These are phyloP conservation scores for Drosophila multiciliata DNA, from an alignment of 2,888 invertebrate species.

Conservation along the genomic window DNA sequence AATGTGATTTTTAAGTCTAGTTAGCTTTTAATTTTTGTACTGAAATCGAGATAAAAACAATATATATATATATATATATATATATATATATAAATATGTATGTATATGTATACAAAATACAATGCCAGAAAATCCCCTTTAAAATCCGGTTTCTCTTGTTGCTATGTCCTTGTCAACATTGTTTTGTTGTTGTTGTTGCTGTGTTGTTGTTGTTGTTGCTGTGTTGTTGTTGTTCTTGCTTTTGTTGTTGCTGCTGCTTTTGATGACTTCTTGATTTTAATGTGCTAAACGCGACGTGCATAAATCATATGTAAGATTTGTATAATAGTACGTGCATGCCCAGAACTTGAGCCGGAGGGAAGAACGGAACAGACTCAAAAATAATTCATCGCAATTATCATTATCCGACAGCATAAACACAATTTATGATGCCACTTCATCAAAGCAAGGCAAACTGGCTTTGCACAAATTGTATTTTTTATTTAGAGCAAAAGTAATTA, in stretches of 20 bases:
- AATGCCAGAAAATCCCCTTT: conserved; percentile 27
- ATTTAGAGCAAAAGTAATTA: not conserved
- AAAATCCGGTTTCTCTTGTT: conserved; percentile 69
- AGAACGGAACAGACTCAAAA: conserved; percentile 10
- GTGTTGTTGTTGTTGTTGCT: conserved; percentile 18
- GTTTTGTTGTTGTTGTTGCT: conserved; percentile 12
- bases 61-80: not conserved
- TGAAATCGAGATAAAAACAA: conserved; percentile 26
- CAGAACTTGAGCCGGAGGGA: conserved; percentile 28
- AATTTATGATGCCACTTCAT: conserved; percentile 25
- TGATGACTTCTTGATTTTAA: conserved; percentile 46
- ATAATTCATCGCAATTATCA: conserved; percentile 40
- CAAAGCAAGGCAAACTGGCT: conserved; percentile 1
- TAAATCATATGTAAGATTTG: conserved; percentile 69
- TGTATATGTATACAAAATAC: conserved; percentile 7
- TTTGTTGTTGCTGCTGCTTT: not conserved
- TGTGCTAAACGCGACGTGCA: conserved; percentile 66
- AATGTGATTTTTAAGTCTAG: conserved; percentile 44
- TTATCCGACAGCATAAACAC: conserved; percentile 17
- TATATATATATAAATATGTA: not conserved
- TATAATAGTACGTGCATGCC: conserved; percentile 52
- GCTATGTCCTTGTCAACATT: conserved; percentile 55
- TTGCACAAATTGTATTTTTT: not conserved
- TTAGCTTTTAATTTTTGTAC: conserved; percentile 52
- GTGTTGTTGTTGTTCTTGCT: no score